Evolutionary conservation across 2,797 vertebrate genomes (phyloP).

Genomic region (Micrastur ruficollis): DNA sequence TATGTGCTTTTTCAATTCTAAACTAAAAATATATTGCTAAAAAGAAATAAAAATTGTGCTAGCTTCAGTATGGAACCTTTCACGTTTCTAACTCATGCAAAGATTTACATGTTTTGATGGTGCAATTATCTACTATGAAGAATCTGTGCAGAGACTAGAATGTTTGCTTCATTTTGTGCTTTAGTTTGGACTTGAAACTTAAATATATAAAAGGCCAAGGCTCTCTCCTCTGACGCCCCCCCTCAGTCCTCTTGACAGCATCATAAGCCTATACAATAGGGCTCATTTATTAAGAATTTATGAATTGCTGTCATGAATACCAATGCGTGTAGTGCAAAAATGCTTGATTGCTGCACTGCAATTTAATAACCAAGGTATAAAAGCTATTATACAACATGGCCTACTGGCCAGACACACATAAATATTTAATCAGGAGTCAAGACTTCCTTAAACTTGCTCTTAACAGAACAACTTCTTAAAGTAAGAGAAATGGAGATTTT

Average conservation of each 20-base stretch:
- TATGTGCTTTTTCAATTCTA: not conserved
- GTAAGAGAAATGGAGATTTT: not conserved
- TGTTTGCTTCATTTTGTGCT: not conserved
- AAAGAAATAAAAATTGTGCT: not conserved
- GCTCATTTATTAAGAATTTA: slow-evolving; percentile 38
- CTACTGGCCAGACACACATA: not conserved
- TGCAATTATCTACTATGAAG: not conserved
- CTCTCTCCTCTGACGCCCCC: not conserved
- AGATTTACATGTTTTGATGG: not conserved
- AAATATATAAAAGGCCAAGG: not conserved
- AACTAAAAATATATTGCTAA: slow-evolving; percentile 5
- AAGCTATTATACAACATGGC: slow-evolving; percentile 28
- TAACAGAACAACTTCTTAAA: not conserved
- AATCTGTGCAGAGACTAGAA: not conserved
- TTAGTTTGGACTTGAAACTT: not conserved
- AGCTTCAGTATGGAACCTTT: not conserved
- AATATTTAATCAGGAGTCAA: slow-evolving; percentile 63
- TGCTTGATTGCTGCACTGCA: slow-evolving; percentile 17
- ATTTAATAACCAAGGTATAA: slow-evolving; percentile 58
- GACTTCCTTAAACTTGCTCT: not conserved
- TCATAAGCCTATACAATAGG: not conserved
- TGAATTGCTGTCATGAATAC: not conserved
- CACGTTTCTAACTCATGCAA: not conserved
- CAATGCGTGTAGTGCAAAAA: not conserved
- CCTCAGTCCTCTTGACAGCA: not conserved